Evolutionary conservation across 2,888 invertebrate genomes (phyloP), one percentile per base, ranked within the genome.

Genomic region (Formica aserva): DNA sequence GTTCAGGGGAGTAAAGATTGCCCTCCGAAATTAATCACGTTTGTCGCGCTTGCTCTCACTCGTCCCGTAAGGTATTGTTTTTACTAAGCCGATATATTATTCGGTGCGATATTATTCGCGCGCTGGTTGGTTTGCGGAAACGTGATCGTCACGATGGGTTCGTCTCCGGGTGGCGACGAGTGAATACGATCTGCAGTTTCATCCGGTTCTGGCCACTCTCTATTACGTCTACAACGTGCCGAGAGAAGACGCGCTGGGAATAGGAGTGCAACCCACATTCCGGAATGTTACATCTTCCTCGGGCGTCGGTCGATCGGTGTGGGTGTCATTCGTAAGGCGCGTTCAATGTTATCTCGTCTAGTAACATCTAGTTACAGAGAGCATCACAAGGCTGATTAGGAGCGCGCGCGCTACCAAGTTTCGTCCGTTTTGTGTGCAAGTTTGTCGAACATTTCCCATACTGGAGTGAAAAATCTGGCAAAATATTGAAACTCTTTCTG

Each of bases 161-260:
- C 66, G 29, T n/a, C 65, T n/a, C 63, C 35, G 87, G 74, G 86
- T 26, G 82, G 82, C 77, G 82, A 77, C 76, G 45, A 66, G 75
- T 80, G 87, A 89, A 89, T 89, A 82, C 82, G 86, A 83, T 86
- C 80, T 80, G 72, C 80, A 87, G 82, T 82, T 87, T 89, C 88
- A 86, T 82, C 55, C 74, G 60, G 52, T 9, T 45, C 82, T 82
- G 86, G 86, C 86, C 82, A 84, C 89, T 86, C 60, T 80, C 89
- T 83, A 85, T 89, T 87, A 87, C 86, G 65, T 82, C 72, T 86
- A 38, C 77, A 85, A n/a, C 84, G 77, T 45, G 66, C 62, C 29
- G 80, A 62, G 63, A 45, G 69, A 67, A 84, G 83, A 86, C 81
- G 83, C 87, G 80, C 74, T 80, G 84, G 86, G 87, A 89, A 89